Percentiles rank a stretch among this genome's conserved stretches.
These are phyloP conservation scores for Rhizoglyphus robini DNA, from an alignment of 1,140 invertebrate species.

Conservation along the genomic window DNA sequence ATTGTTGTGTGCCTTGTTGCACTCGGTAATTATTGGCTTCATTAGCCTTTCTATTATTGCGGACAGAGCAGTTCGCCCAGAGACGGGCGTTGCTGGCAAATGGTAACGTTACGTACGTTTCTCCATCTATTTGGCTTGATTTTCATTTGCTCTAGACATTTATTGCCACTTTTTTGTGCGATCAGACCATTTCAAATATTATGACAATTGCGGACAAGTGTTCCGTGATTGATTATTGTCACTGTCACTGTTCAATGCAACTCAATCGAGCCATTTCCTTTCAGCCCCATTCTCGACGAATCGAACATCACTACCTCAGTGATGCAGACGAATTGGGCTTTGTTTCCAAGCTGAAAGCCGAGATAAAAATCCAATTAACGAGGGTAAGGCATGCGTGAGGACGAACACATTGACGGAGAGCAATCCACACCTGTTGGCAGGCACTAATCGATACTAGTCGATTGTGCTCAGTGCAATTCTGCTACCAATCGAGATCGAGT, in stretches of 20 bases:
- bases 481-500: too few relatives aligned
- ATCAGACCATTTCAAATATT: neutral
- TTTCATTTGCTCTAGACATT: constrained; percentile 12
- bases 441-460: neutral
- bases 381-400: constrained; percentile 13
- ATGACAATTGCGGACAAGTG: constrained; percentile 13
- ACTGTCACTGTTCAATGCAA: constrained; percentile 15
- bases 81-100: constrained; percentile 7
- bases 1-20: neutral
- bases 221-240: constrained; percentile 13
- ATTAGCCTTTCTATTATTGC: neutral
- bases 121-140: constrained; percentile 8
- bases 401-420: neutral
- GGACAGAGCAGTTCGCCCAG: neutral
- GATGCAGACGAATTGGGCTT: neutral
- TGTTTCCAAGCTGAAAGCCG: neutral
- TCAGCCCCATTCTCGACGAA: neutral
- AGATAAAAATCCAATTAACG: constrained; percentile 15
- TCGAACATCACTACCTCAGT: neutral
- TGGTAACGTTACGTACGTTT: neutral
- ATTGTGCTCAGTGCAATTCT: neutral
- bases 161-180: neutral
- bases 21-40: constrained; percentile 6
- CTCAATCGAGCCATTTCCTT: constrained; percentile 6
- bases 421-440: neutral